Evolutionary conservation across 2,113 vertebrate species (phyloP).

Genomic region (Apeltes quadracus): DNA sequence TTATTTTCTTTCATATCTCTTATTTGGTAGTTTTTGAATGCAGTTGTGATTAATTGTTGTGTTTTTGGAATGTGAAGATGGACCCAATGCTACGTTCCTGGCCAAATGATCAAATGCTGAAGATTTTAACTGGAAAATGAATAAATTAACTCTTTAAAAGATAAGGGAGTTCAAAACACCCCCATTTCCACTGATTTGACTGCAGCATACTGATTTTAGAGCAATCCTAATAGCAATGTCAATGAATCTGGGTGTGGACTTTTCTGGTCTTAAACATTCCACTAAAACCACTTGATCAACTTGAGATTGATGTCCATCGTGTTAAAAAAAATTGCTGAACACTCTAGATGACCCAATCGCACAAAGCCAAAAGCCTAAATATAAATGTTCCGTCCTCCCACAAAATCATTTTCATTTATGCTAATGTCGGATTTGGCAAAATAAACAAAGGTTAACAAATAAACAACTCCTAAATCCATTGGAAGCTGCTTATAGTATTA

Average conservation of each 20-base stretch:
- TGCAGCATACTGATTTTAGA: constrained; percentile 12
- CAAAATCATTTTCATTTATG: background rate
- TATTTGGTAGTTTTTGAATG: too few relatives aligned
- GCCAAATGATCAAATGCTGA: background rate
- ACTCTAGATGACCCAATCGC: too few relatives aligned
- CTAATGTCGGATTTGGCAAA: background rate
- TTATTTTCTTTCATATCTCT: background rate
- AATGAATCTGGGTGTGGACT: background rate
- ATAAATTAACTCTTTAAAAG: background rate
- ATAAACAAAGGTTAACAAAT: background rate
- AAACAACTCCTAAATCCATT: background rate
- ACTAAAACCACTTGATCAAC: too few relatives aligned
- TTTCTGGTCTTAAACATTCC: background rate
- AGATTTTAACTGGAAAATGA: constrained; percentile 9
- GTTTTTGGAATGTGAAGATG: background rate
- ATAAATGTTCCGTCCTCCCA: background rate
- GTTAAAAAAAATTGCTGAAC: background rate
- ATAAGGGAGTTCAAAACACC: constrained; percentile 4
- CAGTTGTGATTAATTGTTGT: background rate
- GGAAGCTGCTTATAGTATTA: background rate
- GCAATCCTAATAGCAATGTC: background rate
- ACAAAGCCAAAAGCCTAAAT: background rate
- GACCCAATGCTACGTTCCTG: background rate
- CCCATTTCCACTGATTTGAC: constrained; percentile 7
- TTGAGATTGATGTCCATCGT: background rate